These are phyloP conservation scores for Pteronura brasiliensis DNA, from an alignment of 2,113 vertebrate species.

Conservation along the genomic window DNA sequence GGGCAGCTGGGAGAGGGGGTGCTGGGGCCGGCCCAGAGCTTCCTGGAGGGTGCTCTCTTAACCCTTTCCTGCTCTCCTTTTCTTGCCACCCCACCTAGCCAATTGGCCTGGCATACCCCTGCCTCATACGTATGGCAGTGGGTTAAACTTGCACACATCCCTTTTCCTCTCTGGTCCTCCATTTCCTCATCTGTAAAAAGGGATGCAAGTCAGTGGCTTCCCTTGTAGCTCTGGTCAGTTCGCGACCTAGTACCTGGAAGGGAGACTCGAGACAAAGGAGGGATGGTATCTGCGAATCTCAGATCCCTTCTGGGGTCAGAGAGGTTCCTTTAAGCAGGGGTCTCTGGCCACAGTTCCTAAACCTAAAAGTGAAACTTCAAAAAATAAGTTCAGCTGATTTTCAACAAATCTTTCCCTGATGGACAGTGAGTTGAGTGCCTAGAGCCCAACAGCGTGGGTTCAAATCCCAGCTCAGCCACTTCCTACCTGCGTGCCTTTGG, in stretches of 20 bases:
- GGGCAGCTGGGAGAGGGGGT: background rate
- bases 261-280: background rate
- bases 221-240: background rate
- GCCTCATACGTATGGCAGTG: accelerated
- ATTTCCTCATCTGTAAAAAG: background rate
- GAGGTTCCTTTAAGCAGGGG: background rate
- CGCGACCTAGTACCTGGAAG: background rate
- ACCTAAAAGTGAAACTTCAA: background rate
- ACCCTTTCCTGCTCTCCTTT: background rate
- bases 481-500: no score
- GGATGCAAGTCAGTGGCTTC: background rate
- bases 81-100: background rate
- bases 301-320: background rate
- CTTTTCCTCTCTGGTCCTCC: background rate
- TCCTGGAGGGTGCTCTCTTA: background rate
- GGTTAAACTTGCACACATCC: background rate
- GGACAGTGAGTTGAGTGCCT: background rate
- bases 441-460: background rate
- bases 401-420: background rate
- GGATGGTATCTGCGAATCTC: accelerated
- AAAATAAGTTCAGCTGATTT: background rate
- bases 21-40: background rate
- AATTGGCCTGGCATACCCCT: accelerated
- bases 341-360: background rate
- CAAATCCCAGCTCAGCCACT: background rate